Conservation (phyloP, 2,113 vertebrate genomes). For the Paralichthys olivaceus region DNA sequence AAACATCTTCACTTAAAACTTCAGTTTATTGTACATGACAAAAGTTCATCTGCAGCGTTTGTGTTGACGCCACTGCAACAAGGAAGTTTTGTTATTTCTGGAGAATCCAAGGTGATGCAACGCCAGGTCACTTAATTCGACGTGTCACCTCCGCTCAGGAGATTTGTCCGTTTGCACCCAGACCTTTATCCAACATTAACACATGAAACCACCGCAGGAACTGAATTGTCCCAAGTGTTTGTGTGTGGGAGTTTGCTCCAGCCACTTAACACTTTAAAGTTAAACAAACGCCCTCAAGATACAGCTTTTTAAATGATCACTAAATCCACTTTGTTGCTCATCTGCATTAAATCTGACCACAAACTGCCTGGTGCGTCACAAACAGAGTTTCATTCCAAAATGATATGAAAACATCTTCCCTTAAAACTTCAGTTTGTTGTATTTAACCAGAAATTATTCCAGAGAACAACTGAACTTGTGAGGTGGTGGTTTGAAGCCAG, state of each 20-base stretch:
- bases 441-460: not conserved
- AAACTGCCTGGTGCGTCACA: not conserved
- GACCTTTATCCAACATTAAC: conserved; percentile 13
- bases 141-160: conserved; percentile 33
- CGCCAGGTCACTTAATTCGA: not conserved
- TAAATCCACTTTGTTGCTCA: too few species aligned
- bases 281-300: too few species aligned
- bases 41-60: conserved; percentile 42
- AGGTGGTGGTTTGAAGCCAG: too few species aligned
- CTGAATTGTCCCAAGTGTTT: not conserved
- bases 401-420: not conserved
- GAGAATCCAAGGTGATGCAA: conserved; percentile 19
- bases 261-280: not conserved
- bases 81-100: conserved; percentile 42
- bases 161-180: not conserved
- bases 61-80: conserved; percentile 9
- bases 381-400: not conserved
- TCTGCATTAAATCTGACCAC: not conserved
- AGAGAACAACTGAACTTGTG: not conserved
- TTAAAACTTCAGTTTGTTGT: not conserved
- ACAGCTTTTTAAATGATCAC: too few species aligned
- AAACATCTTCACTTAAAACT: not conserved
- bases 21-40: conserved; percentile 66
- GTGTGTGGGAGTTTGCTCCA: not conserved
- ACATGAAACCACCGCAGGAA: not conserved